These are phyloP conservation scores for Megaceryle alcyon DNA, from an alignment of 2,797 vertebrate genomes.

Conservation along the genomic window DNA sequence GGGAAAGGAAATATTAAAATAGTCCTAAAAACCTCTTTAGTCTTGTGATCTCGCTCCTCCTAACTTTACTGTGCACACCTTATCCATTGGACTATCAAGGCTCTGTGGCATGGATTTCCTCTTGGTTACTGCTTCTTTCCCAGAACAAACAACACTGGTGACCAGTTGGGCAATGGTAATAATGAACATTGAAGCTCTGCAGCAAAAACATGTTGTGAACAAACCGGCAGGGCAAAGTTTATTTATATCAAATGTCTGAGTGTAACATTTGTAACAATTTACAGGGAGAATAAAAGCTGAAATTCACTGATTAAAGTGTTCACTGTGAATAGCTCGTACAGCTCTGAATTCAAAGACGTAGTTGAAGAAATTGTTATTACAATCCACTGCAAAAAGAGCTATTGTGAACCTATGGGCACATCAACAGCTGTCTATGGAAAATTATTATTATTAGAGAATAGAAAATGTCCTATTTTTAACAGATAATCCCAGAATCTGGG, in stretches of 20 bases:
- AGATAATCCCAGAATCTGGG: conserved; percentile 64
- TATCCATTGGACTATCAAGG: background rate
- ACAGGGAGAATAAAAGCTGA: conserved; percentile 57
- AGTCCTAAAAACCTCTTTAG: conserved; percentile 41
- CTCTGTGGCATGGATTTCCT: background rate
- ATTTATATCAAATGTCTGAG: conserved; percentile 35
- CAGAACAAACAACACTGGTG: conserved; percentile 35
- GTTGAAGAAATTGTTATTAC: conserved; percentile 62
- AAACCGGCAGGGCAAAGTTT: background rate
- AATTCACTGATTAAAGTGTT: conserved; percentile 63
- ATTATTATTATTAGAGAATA: conserved; percentile 71
- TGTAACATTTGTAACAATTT: background rate
- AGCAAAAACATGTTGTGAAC: conserved; percentile 32
- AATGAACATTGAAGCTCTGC: background rate
- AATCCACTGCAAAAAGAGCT: conserved; percentile 51
- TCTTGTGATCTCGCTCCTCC: conserved; percentile 36
- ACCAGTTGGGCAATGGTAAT: background rate
- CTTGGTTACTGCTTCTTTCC: background rate
- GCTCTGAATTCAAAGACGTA: conserved; percentile 54
- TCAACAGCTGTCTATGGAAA: conserved; percentile 70
- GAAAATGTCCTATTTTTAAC: conserved; percentile 70
- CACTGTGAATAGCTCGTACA: background rate
- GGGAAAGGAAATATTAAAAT: conserved; percentile 66
- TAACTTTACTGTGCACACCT: conserved; percentile 19
- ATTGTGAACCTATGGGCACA: conserved; percentile 66